Evolutionary conservation across 1,140 invertebrate genomes (phyloP), one percentile per base, ranked within the genome.

Genomic region (Callitettix versicolor): DNA sequence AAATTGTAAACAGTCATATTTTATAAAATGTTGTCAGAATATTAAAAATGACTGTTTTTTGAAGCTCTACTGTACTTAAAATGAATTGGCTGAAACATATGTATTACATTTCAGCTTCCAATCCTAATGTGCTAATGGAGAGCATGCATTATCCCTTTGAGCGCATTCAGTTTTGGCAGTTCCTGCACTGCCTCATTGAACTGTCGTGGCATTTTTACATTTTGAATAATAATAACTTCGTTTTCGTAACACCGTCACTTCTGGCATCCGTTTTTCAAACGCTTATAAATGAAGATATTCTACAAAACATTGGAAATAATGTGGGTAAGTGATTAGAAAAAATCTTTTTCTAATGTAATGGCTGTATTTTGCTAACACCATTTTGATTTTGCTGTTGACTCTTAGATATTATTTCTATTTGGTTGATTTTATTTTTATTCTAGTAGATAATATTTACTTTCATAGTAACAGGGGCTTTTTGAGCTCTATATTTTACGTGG

Each of bases 81-180:
- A n/a, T n/a, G n/a, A n/a, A n/a, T n/a, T n/a, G n/a, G n/a, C 14
- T 15, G 42, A 44, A 9, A 24, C 21, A 48, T 21, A 12, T 12
- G 7, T 49, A 15, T 20, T 3, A 26, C 24, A 12, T 46, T 41
- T 24, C 11, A 63, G 64, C 60, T 7, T 47, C 53, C 22, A 62
- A 65, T 26, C 30, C 58, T 41, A 54, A 18, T 2, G 47, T 71
- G 59, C 62, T 71, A 1, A 61, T 76, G 2, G 69, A 69, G 55
- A 63, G 62, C 12, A 60, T 67, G 0, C 72, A 76, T 57, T 52
- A 73, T 61, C 78, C 78, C 1, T 79, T 78, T 62, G 77, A 78
- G 58, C 69, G 68, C 56, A 73, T 79, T 56, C 75, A 78, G 63
- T 76, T 76, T 63, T 79, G 75, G 75, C 77, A 79, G 64, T 79